phyloP scores from a whole-genome alignment of 2,797 vertebrate genomes.

The Tokudaia tokunoshimensis region DNA sequence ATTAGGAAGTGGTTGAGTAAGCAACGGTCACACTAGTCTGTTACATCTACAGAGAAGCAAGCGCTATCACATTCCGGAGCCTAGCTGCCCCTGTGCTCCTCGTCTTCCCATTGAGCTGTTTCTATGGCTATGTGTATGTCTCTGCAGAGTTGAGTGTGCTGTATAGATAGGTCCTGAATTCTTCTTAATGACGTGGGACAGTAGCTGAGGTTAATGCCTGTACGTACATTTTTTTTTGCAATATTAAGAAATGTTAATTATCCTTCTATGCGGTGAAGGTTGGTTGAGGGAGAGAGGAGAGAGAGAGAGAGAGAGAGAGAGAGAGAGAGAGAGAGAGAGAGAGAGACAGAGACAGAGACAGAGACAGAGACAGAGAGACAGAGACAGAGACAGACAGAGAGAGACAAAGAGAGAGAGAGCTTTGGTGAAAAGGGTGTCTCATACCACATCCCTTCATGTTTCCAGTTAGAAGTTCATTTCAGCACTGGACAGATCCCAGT shows the following conservation, averaged over 20 bases:
- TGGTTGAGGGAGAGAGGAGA: not conserved
- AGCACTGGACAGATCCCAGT: no score
- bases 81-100: not conserved
- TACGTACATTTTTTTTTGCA: not conserved
- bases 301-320: no score
- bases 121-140: not conserved
- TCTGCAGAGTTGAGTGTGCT: not conserved
- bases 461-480: not conserved
- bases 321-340: no score
- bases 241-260: constrained; percentile 46
- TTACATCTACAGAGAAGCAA: not conserved
- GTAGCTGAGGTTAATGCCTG: not conserved
- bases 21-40: accelerated
- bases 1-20: not conserved
- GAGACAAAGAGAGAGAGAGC: no score
- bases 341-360: no score
- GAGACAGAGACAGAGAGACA: no score
- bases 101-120: not conserved
- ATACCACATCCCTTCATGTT: not conserved
- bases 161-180: accelerated
- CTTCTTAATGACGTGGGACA: not conserved
- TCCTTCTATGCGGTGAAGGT: not conserved
- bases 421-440: not conserved
- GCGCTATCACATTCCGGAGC: not conserved
- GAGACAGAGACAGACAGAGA: no score